Percentiles rank a stretch among this genome's conserved stretches.
Evolutionary conservation across 2,888 invertebrate genomes (phyloP).

Genomic region (Zhuqinia jingwanae): DNA sequence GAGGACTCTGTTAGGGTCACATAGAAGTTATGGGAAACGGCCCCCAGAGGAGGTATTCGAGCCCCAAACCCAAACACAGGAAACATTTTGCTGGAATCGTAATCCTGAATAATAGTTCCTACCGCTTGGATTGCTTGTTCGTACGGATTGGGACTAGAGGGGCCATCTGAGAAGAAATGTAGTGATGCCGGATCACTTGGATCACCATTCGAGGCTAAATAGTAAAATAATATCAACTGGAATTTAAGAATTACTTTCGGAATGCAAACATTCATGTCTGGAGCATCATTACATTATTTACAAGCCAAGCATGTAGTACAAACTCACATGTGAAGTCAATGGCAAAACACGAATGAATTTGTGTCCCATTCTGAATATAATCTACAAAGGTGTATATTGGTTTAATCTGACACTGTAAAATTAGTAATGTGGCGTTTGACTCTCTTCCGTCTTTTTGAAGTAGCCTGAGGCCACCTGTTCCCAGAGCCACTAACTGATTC

Average conservation of each 20-base stretch:
- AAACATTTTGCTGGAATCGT: conserved; percentile 83
- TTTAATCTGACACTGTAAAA: conserved; percentile 75
- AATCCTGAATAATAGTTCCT: conserved; percentile 82
- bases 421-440: conserved; percentile 70
- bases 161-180: conserved; percentile 77
- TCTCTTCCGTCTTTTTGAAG: conserved; percentile 72
- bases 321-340: conserved; percentile 82
- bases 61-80: conserved; percentile 82
- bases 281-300: too few species aligned
- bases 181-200: conserved; percentile 77
- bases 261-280: too few species aligned
- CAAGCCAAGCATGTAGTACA: too few species aligned
- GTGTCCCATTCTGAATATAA: conserved; percentile 83
- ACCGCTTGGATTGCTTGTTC: conserved; percentile 81
- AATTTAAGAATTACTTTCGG: too few species aligned
- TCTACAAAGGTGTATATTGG: conserved; percentile 83
- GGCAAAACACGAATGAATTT: conserved; percentile 82
- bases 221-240: not conserved
- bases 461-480: conserved; percentile 75
- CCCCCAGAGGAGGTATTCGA: conserved; percentile 82
- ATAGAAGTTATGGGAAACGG: conserved; percentile 82
- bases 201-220: conserved; percentile 78
- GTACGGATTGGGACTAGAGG: conserved; percentile 80
- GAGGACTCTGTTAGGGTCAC: conserved; percentile 81
- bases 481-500: conserved; percentile 80